Conservation (phyloP, 2,888 invertebrate genomes). For the Halictus ligatus region DNA sequence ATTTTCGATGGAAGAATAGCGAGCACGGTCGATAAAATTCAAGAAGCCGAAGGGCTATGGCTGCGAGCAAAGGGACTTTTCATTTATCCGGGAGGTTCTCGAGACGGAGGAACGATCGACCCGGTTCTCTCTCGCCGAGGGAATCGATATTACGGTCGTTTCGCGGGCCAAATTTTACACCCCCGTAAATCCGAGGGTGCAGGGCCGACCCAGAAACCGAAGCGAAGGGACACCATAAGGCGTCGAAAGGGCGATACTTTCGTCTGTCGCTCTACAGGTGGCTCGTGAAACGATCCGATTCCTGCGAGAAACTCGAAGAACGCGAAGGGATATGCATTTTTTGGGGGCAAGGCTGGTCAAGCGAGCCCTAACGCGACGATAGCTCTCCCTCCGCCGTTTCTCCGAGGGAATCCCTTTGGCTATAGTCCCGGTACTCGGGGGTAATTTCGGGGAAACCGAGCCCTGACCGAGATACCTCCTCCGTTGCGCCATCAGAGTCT, state of each 20-base stretch:
- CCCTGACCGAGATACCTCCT: neutral
- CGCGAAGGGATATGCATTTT: slow-evolving; percentile 58
- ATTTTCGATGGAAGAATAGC: neutral
- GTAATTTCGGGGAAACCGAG: slow-evolving; percentile 38
- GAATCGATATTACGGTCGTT: slow-evolving; percentile 37
- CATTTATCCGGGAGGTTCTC: neutral
- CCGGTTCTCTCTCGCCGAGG: slow-evolving; percentile 12
- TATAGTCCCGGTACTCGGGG: slow-evolving; percentile 8
- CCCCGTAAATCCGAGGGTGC: slow-evolving; percentile 43
- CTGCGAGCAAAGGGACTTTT: neutral
- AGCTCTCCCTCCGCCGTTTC: neutral
- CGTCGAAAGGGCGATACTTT: slow-evolving; percentile 62
- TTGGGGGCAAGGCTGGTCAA: slow-evolving; percentile 47
- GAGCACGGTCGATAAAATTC: neutral
- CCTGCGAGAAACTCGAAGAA: slow-evolving; percentile 74
- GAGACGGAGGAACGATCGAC: slow-evolving; percentile 32
- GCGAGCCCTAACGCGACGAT: slow-evolving; percentile 20
- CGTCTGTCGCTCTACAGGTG: slow-evolving; percentile 75
- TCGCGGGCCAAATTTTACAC: slow-evolving; percentile 49
- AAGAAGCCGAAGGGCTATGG: neutral
- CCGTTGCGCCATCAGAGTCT: neutral
- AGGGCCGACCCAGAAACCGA: slow-evolving; percentile 30
- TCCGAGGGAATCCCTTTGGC: slow-evolving; percentile 25
- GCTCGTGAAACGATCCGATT: slow-evolving; percentile 74
- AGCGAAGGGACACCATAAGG: slow-evolving; percentile 60